phyloP scores from a whole-genome alignment of 37 sponge, comb jelly and placozoan species.

The Dysidea cf. avara region DNA sequence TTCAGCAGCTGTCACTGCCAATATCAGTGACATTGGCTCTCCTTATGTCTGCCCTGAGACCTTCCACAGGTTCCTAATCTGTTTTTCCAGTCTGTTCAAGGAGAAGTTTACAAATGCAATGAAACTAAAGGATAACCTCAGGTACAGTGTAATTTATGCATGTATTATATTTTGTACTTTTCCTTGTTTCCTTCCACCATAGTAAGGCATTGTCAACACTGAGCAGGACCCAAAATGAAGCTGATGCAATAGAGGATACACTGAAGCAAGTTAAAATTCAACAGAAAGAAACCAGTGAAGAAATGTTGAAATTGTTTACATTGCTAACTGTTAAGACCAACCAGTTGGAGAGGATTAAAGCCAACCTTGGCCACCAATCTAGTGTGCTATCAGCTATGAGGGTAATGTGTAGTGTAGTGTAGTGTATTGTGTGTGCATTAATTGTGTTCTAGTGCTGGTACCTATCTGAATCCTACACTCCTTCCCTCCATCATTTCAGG shows the following conservation, averaged over 20 bases:
- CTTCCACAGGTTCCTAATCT: conserved; percentile 45
- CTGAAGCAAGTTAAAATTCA: conserved; percentile 26
- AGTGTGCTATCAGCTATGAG: conserved; percentile 65
- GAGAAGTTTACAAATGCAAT: conserved; percentile 20
- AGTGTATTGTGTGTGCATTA: no score
- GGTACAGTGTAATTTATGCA: conserved; percentile 1
- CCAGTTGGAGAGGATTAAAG: conserved; percentile 56
- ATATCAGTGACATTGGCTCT: no score
- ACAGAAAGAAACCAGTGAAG: conserved; percentile 17
- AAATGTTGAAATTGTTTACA: conserved; percentile 15
- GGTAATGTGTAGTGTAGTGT: no score
- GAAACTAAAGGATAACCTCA: conserved; percentile 17
- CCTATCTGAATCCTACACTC: no score
- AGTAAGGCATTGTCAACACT: conserved; percentile 45
- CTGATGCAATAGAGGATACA: conserved; percentile 25
- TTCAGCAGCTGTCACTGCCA: no score
- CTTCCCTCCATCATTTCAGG: no score
- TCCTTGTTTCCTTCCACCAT: not conserved
- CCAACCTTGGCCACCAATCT: conserved; percentile 38
- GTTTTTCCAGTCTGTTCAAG: conserved; percentile 47
- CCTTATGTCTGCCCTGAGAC: conserved; percentile 73
- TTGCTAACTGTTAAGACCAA: conserved; percentile 51
- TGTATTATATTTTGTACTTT: not conserved
- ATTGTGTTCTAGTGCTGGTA: no score
- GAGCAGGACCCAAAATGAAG: conserved; percentile 20